Evolutionary conservation across 2,797 vertebrate species (phyloP).

Genomic region (Eospalax fontanierii): DNA sequence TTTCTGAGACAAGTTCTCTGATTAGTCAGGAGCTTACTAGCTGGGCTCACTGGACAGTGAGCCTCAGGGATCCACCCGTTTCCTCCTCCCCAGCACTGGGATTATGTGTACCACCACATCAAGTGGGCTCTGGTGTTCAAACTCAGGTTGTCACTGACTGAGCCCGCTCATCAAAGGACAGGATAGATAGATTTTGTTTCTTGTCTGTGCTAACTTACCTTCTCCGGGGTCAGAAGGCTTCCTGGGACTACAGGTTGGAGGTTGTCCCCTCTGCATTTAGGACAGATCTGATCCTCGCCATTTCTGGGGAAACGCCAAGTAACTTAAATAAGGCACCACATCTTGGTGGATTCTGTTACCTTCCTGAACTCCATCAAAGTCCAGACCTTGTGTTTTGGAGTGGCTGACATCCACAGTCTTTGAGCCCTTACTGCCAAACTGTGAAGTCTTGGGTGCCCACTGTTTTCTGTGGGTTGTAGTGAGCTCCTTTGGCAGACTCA

Average conservation of each 20-base stretch:
- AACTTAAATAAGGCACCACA: not conserved
- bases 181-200: not conserved
- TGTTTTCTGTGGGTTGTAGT: not conserved
- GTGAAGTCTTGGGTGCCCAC: fast-evolving
- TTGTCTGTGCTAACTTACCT: slow-evolving; percentile 81
- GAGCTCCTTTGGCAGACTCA: not conserved
- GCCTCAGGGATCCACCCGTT: not conserved
- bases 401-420: not conserved
- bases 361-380: not conserved
- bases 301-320: slow-evolving; percentile 86
- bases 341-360: not conserved
- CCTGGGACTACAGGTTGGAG: slow-evolving; percentile 83
- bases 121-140: not conserved
- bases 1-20: not conserved
- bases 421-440: not conserved
- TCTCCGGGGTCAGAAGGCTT: slow-evolving; percentile 89
- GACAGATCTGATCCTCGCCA: slow-evolving; percentile 89
- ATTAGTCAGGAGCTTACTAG: not conserved
- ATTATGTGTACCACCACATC: not conserved
- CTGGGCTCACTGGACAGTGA: not conserved
- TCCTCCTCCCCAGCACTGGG: not conserved
- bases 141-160: not conserved
- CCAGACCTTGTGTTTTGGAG: fast-evolving
- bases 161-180: not conserved
- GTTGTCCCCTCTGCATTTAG: slow-evolving; percentile 90